These are phyloP conservation scores for Leptestheria dahalacensis DNA, from an alignment of 1,140 invertebrate species.

Conservation along the genomic window DNA sequence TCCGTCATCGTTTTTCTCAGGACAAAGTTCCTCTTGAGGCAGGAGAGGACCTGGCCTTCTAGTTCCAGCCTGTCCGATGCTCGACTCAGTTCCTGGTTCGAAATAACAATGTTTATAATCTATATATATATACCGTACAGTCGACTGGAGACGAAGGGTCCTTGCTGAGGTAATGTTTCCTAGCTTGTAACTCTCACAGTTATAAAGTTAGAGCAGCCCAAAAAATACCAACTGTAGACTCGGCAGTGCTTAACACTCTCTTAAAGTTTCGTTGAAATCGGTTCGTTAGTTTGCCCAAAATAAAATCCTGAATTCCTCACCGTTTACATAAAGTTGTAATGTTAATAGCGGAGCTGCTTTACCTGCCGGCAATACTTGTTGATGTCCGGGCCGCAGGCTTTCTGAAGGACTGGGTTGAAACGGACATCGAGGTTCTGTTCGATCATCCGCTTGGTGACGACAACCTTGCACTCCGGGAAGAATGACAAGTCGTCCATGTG, in stretches of 20 bases:
- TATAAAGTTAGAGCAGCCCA: too few relatives aligned
- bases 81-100: conserved; percentile 19
- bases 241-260: too few relatives aligned
- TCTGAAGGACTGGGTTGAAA: conserved; percentile 66
- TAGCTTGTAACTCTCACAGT: too few relatives aligned
- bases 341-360: conserved; percentile 19
- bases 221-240: too few relatives aligned
- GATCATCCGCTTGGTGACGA: conserved; percentile 76
- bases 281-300: too few relatives aligned
- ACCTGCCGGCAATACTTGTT: conserved; percentile 45
- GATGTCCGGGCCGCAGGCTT: conserved; percentile 57
- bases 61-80: conserved; percentile 21
- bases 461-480: conserved; percentile 66
- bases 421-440: conserved; percentile 84
- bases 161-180: too few relatives aligned
- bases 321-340: too few relatives aligned
- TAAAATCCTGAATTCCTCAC: too few relatives aligned
- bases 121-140: too few relatives aligned
- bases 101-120: conserved; percentile 19
- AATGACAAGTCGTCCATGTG: conserved; percentile 42
- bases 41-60: conserved; percentile 24
- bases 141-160: too few relatives aligned
- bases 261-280: too few relatives aligned
- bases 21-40: conserved; percentile 18
- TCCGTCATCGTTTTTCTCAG: conserved; percentile 39